Percentiles rank a stretch among this genome's conserved stretches.
Conservation (phyloP, 2,888 invertebrate species). For the Phaedon cochleariae region DNA sequence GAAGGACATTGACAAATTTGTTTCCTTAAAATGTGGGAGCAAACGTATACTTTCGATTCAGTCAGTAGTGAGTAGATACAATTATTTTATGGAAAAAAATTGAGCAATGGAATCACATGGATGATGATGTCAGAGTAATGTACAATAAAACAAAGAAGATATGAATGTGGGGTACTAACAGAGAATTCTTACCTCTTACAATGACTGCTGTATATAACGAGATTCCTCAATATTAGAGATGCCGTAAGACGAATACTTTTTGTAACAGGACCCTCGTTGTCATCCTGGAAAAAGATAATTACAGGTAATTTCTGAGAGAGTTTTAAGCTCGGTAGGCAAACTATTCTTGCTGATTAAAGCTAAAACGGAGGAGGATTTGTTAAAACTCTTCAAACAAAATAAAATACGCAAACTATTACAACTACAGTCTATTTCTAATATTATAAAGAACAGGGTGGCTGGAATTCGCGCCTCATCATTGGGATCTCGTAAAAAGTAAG, state of each 20-base stretch:
- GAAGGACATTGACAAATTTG: too few relatives aligned
- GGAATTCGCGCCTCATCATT: too few relatives aligned
- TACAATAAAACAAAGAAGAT: too few relatives aligned
- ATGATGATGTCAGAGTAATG: too few relatives aligned
- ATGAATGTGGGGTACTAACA: too few relatives aligned
- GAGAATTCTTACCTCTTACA: slow-evolving; percentile 81
- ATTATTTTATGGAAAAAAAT: too few relatives aligned
- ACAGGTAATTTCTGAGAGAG: neutral
- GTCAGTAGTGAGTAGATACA: too few relatives aligned
- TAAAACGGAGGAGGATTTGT: neutral
- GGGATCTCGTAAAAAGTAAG: too few relatives aligned
- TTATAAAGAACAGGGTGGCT: neutral
- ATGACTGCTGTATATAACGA: slow-evolving; percentile 92
- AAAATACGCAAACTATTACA: neutral
- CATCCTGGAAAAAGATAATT: slow-evolving; percentile 75
- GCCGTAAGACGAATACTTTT: slow-evolving; percentile 98
- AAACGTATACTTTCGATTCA: too few relatives aligned
- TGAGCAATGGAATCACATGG: too few relatives aligned
- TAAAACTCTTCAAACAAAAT: neutral
- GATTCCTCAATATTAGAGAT: slow-evolving; percentile 94
- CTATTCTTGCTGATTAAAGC: neutral
- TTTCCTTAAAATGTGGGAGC: too few relatives aligned
- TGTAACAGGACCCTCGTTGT: slow-evolving; percentile 98
- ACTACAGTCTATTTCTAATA: neutral
- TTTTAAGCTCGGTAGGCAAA: too few relatives aligned